Evolutionary conservation across 1,140 invertebrate genomes (phyloP), one percentile per base, ranked within the genome.

Genomic region (Trachymyrmex cornetzi): DNA sequence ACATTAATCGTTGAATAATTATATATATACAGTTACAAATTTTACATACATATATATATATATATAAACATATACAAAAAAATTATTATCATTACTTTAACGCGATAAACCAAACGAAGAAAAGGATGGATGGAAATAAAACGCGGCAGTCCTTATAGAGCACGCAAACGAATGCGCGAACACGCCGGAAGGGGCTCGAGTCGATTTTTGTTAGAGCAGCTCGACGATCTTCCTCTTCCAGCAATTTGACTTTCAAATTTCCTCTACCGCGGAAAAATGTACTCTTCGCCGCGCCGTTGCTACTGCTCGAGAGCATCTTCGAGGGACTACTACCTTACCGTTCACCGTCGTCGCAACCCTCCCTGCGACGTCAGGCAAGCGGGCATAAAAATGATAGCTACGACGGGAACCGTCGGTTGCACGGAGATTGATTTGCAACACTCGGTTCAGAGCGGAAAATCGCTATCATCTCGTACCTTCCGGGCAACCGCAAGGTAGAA

Each of bases 181-280:
- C 80, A 84, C 69, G 80, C 69, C 69, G 80, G 80, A 84, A 84
- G 80, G 53, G 11, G 69, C 38, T 61, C 69, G 55, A 84, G 80
- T 84, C 69, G 80, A 84, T 84, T 84, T 84, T 84, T 84, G 80
- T 84, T 84, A 75, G 80, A 84, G 69, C 80, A 84, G 55, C 69
- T 84, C 80, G 80, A 75, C 69, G 80, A 84, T 84, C 80, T 75
- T 84, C 67, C 80, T 82, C 64, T 55, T 71, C 38, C 80, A 61
- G 69, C 80, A 69, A 84, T 84, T 84, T 84, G 80, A 84, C 80
- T 84, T 84, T 75, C 69, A 84, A 84, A 84, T 84, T 84, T 84
- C 9, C 44, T 84, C 55, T 27, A 48, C 69, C 69, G 69, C 67
- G 69, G 80, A 84, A 84, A 84, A 84, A 84, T 84, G 80, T 84